Evolutionary conservation across 1,140 invertebrate species (phyloP).

Genomic region (Diorhabda sublineata): DNA sequence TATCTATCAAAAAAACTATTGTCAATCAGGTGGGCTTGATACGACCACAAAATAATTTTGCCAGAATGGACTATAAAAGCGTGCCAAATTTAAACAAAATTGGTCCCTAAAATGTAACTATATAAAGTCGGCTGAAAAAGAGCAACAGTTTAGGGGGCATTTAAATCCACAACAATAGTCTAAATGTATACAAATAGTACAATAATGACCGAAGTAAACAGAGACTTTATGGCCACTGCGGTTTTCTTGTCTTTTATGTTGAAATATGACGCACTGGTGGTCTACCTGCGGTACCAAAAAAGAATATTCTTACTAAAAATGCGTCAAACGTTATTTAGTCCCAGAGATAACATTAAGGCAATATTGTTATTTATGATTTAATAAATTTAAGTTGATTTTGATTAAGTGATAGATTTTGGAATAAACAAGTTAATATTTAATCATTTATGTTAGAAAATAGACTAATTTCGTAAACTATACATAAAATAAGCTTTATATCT

Average conservation of each 20-base stretch:
- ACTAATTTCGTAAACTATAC: no score
- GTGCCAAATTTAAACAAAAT: neutral
- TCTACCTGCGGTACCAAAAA: conserved; percentile 10
- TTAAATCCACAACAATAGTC: conserved; percentile 32
- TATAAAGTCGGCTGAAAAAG: neutral
- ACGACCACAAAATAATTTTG: neutral
- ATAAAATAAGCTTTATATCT: no score
- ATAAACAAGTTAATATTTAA: no score
- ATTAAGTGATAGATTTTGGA: no score
- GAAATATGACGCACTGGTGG: conserved; percentile 18
- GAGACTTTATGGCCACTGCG: conserved; percentile 38
- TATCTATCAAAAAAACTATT: conserved; percentile 1
- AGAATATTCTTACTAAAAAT: no score
- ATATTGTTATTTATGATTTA: no score
- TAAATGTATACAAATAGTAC: conserved; percentile 43
- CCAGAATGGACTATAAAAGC: neutral
- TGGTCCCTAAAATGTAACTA: neutral
- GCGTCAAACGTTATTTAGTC: no score
- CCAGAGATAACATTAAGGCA: no score
- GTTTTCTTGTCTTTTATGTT: conserved; percentile 30
- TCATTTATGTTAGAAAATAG: no score
- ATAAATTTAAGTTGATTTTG: no score
- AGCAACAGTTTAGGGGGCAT: conserved; percentile 16
- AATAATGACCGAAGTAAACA: conserved; percentile 45
- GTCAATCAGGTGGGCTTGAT: conserved; percentile 1